Base-by-base conservation (phyloP, 2,888 invertebrate genomes). In the Caenorhabditis virilis region DNA sequence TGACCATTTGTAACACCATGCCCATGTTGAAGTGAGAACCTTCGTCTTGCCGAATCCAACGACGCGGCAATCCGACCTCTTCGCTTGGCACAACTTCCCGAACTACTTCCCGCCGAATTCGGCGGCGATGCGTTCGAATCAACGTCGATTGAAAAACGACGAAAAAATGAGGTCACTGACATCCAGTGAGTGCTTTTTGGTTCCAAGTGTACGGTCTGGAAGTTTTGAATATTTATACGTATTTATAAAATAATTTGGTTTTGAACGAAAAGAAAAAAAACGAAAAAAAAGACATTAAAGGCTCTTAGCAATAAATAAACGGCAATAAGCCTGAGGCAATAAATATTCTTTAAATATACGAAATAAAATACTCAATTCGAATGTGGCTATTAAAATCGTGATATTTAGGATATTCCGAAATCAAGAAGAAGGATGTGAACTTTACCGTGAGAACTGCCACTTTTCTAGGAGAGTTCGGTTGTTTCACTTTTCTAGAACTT, bases 131-230 rank as follows among this genome's bases (percentile, higher is more conserved):
- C 50, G 16, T 62, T 46, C 6, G 68, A 59, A n/a, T 72, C 60
- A 48, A 51, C 56, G 48, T 72, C 72, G 43, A 72, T 62, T 15
- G 72, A 70, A 36, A 73, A 70, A 18, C 73, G 68, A 5, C 73
- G 70, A 22, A 73, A 53, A 50, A 73, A 73, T 39, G 70, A 67
- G 20, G 73, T 56, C 38, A 73, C 61, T 30, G 70, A 65, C 72
- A 72, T 72, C 20, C n/a, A n/a, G n/a, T n/a, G n/a, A n/a, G n/a
- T n/a, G n/a, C 38, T 13, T 36, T 46, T 27, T 22, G 38, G 13
- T 22, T 42, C 25, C n/a, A 9, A 25, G 33, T 41, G 42, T 39
- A 33, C 30, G 41, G 33, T 16, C 38, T 13, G 23, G 38, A 9
- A 16, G 18, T 27, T n/a, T 11, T 38, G 16, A 39, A 15, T 15